Percentiles rank a stretch among this genome's conserved stretches.
phyloP scores from a whole-genome alignment of 1,140 invertebrate genomes.

The Macrosteles quadrilineatus region DNA sequence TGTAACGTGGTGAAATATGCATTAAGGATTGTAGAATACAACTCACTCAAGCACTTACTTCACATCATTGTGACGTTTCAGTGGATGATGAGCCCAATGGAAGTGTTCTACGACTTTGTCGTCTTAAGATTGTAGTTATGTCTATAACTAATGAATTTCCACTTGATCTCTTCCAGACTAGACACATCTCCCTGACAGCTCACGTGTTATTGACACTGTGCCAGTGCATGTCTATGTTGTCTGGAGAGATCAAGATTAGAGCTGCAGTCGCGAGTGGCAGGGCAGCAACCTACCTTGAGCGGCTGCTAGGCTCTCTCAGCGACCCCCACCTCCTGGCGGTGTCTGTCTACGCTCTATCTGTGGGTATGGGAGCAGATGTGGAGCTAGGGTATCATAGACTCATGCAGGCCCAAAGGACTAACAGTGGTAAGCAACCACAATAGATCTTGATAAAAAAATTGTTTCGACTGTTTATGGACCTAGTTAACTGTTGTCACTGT shows the following conservation, averaged over 20 bases:
- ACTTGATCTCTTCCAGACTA: constrained; percentile 27
- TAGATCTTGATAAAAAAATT: too few species aligned
- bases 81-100: too few species aligned
- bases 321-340: constrained; percentile 58
- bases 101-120: too few species aligned
- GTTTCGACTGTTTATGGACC: not conserved
- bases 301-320: constrained; percentile 45
- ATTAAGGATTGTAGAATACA: too few species aligned
- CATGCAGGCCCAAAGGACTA: not conserved
- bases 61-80: too few species aligned
- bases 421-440: constrained; percentile 25
- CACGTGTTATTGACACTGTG: constrained; percentile 55
- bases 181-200: constrained; percentile 52
- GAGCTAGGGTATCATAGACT: constrained; percentile 51
- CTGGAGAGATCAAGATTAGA: constrained; percentile 29
- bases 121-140: too few species aligned
- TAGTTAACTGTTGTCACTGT: too few species aligned
- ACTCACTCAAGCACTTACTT: too few species aligned
- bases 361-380: constrained; percentile 50
- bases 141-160: too few species aligned
- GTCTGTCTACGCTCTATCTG: constrained; percentile 54
- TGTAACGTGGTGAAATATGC: too few species aligned
- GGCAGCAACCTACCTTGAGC: constrained; percentile 50
- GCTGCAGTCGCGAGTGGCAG: constrained; percentile 24
- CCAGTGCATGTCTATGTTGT: constrained; percentile 38